phyloP scores from a whole-genome alignment of 2,113 vertebrate species.

The Sinosuthora webbiana region DNA sequence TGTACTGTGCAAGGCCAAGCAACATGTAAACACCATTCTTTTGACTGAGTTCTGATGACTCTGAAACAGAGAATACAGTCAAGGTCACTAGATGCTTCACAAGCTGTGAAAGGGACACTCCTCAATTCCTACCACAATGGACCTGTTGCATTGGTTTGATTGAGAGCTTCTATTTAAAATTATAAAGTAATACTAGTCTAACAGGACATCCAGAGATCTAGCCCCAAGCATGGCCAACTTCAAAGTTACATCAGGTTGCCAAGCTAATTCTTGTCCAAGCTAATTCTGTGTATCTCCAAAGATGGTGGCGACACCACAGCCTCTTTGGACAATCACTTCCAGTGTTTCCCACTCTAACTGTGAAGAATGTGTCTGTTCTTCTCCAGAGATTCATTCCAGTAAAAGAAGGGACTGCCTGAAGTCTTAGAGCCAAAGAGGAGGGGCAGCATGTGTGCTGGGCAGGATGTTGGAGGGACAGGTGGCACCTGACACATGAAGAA shows the following conservation, averaged over 20 bases:
- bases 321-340: not conserved
- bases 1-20: not conserved
- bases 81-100: not conserved
- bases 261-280: not conserved
- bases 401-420: not conserved
- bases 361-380: not conserved
- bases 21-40: not conserved
- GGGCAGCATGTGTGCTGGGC: rapidly evolving
- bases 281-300: not conserved
- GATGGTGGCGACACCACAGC: not conserved
- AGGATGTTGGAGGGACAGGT: not conserved
- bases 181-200: not conserved
- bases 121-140: not conserved
- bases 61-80: not conserved
- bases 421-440: not conserved
- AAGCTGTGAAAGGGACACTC: not conserved
- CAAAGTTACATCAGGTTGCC: not conserved
- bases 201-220: not conserved
- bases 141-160: not conserved
- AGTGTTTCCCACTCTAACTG: not conserved
- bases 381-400: not conserved
- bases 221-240: not conserved
- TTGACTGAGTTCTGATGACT: not conserved
- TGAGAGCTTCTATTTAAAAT: not conserved
- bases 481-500: not conserved